phyloP scores from a whole-genome alignment of 1,140 invertebrate genomes.

The Zaprionus nigranus region DNA sequence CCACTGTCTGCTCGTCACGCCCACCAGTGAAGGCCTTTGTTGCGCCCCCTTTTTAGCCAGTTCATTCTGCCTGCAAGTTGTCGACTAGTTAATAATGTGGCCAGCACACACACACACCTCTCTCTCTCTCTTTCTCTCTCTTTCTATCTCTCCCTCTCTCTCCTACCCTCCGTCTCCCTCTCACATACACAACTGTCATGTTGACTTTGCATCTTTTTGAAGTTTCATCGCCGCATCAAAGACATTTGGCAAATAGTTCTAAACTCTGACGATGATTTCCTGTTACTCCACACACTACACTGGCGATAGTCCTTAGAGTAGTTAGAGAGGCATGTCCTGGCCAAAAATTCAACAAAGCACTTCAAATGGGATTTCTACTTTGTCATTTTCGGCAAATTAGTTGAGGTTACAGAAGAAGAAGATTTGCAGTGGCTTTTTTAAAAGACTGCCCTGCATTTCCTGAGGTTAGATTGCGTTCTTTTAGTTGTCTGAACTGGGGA shows the following conservation, averaged over 20 bases:
- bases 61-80: conserved; percentile 62
- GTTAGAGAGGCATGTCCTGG: neutral
- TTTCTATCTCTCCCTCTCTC: neutral
- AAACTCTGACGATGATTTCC: conserved; percentile 6
- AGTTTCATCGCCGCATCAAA: conserved; percentile 69
- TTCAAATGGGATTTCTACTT: conserved; percentile 17
- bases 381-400: neutral
- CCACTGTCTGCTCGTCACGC: conserved; percentile 29
- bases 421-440: too few relatives aligned
- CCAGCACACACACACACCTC: conserved; percentile 19
- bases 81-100: conserved; percentile 76
- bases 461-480: too few relatives aligned
- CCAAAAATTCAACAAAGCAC: neutral
- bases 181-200: conserved; percentile 13
- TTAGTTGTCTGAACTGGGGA: too few relatives aligned
- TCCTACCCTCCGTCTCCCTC: neutral
- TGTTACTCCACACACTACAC: neutral
- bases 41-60: conserved; percentile 23
- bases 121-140: too few relatives aligned
- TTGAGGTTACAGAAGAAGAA: too few relatives aligned
- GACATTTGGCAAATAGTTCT: conserved; percentile 64
- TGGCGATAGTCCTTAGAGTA: neutral
- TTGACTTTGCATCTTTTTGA: conserved; percentile 76
- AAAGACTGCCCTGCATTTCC: too few relatives aligned
- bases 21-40: conserved; percentile 33